Evolutionary conservation across 2,113 vertebrate genomes (phyloP).

Genomic region (Scomber japonicus): DNA sequence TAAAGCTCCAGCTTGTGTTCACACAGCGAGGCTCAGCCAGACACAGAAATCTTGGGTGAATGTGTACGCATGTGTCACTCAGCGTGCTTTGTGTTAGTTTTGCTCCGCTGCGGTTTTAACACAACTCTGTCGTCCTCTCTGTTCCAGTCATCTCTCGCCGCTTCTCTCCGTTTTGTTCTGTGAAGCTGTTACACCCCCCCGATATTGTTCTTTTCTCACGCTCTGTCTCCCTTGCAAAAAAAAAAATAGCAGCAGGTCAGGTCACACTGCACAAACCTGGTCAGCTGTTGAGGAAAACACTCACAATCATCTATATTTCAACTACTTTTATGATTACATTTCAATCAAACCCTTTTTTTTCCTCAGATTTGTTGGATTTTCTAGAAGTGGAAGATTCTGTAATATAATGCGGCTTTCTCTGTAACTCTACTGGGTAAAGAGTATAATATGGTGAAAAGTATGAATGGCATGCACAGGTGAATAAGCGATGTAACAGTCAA

Average conservation of each 20-base stretch:
- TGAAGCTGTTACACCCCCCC: background rate
- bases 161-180: conserved; percentile 6
- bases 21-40: conserved; percentile 30
- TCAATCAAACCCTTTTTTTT: background rate
- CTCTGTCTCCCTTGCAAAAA: background rate
- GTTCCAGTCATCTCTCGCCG: conserved; percentile 12
- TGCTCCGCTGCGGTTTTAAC: conserved; percentile 37
- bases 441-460: background rate
- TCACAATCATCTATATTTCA: background rate
- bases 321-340: background rate
- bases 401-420: background rate
- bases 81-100: conserved; percentile 52
- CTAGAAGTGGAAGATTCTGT: background rate
- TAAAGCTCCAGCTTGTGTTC: conserved; percentile 39
- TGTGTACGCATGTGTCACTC: conserved; percentile 26
- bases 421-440: background rate
- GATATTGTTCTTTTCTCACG: background rate
- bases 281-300: conserved; percentile 29
- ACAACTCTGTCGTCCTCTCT: conserved; percentile 29
- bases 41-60: conserved; percentile 15
- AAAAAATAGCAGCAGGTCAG: conserved; percentile 11
- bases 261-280: conserved; percentile 17
- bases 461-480: background rate
- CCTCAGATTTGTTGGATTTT: background rate
- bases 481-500: background rate